Base-by-base conservation (phyloP, 2,888 invertebrate species). In the Synergus umbraculus region DNA sequence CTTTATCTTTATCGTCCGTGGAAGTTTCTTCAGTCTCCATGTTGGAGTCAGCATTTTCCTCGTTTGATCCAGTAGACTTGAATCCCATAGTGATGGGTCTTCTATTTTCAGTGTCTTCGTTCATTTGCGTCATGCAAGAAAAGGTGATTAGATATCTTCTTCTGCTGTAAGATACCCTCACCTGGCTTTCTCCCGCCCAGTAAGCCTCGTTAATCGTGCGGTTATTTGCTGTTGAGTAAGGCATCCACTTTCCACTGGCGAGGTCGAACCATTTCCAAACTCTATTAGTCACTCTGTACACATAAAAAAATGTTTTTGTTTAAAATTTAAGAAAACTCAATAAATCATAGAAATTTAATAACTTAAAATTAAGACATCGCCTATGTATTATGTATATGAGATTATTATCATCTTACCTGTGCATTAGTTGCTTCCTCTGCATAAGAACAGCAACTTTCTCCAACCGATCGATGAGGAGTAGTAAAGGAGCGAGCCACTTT, bases 231-330 rank as follows among this genome's bases (percentile, higher is more conserved):
- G 94, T 92, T 0, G 95, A 95, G 89, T 97, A 97, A 22, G 94
- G 93, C 82, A 95, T 95, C 97, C 97, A 97, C 88, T 95, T 95
- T 4, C 96, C 96, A 13, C 95, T 95, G n/a, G 95, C 94, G 76
- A 96, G 94, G 91, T 97, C 97, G 90, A 96, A 97, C 96, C 97
- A 97, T 86, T 96, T 96, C 97, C 97, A 97, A 3, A 93, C 90
- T 67, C 94, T 92, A 63, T 93, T 94, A 2, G 95, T 95, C 0
- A 94, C 93, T 63, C 93, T 90, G n/a, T 95, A 94, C 94, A 96
- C 95, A 69, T 18, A 41, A 66, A 78, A 73, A 49, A 65, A 29
- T 64, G 46, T 78, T 8, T 12, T n/a, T 43, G 5, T 41, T 41
- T 12, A 15, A 66, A 41, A 41, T 66, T 66, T 9, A 9, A 29